These are phyloP conservation scores for Hydractinia symbiolongicarpus DNA, from an alignment of 30 jellyfish, hydroid and myxozoan genomes.

Conservation along the genomic window DNA sequence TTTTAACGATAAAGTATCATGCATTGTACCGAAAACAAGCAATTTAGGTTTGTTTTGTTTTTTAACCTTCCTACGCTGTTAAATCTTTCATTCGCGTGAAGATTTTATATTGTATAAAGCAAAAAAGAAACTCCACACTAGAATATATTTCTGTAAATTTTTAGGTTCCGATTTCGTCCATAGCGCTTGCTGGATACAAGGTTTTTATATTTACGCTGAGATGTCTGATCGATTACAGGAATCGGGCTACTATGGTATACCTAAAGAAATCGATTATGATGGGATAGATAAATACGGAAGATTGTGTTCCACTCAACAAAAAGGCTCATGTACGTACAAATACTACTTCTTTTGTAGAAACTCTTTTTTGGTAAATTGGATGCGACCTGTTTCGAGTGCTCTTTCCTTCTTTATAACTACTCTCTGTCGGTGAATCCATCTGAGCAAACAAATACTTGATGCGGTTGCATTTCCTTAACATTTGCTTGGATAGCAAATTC, in stretches of 20 bases:
- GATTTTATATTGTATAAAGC: no score
- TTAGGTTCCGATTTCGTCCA: slow-evolving; percentile 33
- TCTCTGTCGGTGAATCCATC: no score
- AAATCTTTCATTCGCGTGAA: no score
- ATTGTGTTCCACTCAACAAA: slow-evolving; percentile 2
- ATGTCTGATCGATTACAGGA: slow-evolving; percentile 16
- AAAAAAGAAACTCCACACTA: no score
- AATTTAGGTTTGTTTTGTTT: slow-evolving; percentile 3
- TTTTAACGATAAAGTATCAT: slow-evolving; percentile 33
- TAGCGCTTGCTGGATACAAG: slow-evolving; percentile 43
- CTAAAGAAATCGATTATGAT: slow-evolving; percentile 22
- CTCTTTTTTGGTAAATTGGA: no score
- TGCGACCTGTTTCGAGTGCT: no score
- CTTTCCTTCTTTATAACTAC: no score
- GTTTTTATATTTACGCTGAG: slow-evolving; percentile 30
- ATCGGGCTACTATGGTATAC: slow-evolving; percentile 28
- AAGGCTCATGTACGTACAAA: neutral
- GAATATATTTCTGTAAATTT: neutral
- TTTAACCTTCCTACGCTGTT: neutral
- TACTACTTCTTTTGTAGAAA: neutral
- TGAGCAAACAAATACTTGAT: no score
- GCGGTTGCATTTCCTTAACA: no score
- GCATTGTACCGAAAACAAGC: slow-evolving; percentile 31
- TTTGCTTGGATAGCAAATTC: no score
- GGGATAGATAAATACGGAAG: slow-evolving; percentile 13